These are phyloP conservation scores for Philonicus albiceps DNA, from an alignment of 2,888 invertebrate species.

Conservation along the genomic window DNA sequence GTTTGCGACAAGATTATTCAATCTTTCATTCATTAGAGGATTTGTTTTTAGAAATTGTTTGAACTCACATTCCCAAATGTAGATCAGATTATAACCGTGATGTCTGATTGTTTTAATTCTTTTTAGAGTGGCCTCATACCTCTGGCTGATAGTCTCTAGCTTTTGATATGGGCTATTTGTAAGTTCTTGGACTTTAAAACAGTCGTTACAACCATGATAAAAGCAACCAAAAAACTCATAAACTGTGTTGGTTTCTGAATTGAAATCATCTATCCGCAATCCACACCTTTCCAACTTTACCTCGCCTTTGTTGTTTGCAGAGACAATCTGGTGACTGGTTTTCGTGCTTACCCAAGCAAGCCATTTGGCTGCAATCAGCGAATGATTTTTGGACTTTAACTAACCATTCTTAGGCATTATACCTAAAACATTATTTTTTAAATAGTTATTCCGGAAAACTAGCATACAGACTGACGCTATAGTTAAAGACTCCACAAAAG, in stretches of 20 bases:
- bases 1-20: neutral
- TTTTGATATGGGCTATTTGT: neutral
- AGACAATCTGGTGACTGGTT: neutral
- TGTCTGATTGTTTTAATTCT: neutral
- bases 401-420: slow-evolving; percentile 7
- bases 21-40: neutral
- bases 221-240: slow-evolving; percentile 19
- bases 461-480: slow-evolving; percentile 40
- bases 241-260: neutral
- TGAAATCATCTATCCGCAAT: neutral
- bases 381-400: neutral
- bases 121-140: neutral
- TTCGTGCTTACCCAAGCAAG: neutral
- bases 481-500: slow-evolving; percentile 27
- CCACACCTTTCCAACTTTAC: neutral
- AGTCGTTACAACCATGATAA: slow-evolving; percentile 23
- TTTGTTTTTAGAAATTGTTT: neutral
- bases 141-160: neutral
- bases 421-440: slow-evolving; percentile 12
- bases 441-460: slow-evolving; percentile 33
- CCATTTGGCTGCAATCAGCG: slow-evolving; percentile 9
- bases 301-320: neutral
- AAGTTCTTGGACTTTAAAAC: slow-evolving; percentile 20
- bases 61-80: slow-evolving; percentile 20
- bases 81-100: slow-evolving; percentile 18